Base-by-base conservation (phyloP, 1,140 invertebrate species). In the Diploscapter pachys region DNA sequence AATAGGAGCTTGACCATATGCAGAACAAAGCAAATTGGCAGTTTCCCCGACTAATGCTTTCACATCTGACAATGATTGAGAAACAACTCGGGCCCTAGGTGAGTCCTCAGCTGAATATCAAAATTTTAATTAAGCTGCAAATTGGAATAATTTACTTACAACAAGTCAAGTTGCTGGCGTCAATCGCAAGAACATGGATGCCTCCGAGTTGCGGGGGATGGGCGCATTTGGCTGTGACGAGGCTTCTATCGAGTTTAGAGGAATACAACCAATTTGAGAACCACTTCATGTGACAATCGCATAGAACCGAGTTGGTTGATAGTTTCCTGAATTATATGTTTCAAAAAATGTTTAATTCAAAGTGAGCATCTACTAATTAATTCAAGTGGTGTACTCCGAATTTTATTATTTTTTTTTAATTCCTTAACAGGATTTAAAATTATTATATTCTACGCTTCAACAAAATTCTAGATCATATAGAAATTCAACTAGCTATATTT, bases 261-360 rank as follows among this genome's bases (percentile, higher is more conserved):
- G 13, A 13, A 52, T 74, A 74, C 3, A 74, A 59, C 73, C 73
- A 74, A 2, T 54, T 8, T 2, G 73, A 56, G n/a, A 74, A 64
- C 73, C 73, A 74, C 4, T 52, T 53, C 11, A 74, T 65, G 52
- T 66, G 73, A 50, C 73, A 74, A 62, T 74, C 73, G 56, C 73
- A 74, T 3, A 74, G 66, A 5, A 74, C 59, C 3, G 61, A 64
- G 2, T 65, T 63, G 1, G 73, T 66, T 53, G 68, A 59, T 53
- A 74, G 55, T 13, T n/a, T 51, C 59, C 73, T 74, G n/a, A 2
- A 74, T 31, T 31, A 31, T 31, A 31, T 31, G 31, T 31, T 31
- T 31, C 31, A 31, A 31, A 31, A 31, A 1, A 31, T 31, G 31
- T 31, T 31, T 31, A 31, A 31, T 31, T 31, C 31, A 31, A 31